phyloP scores from a whole-genome alignment of 2,113 vertebrate species.

The Campylorhamphus procurvoides region DNA sequence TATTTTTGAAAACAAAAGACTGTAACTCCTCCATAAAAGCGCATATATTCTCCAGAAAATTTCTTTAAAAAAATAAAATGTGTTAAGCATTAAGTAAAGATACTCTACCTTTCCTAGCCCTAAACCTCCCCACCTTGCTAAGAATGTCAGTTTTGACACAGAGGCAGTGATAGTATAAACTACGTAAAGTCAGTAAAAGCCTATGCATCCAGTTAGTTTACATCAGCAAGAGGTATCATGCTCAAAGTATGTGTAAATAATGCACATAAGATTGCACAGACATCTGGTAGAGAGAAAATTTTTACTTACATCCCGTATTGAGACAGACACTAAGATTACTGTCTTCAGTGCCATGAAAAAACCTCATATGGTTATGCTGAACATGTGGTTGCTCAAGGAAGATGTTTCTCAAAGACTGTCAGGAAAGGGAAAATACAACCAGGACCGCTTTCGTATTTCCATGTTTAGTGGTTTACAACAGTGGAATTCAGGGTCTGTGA shows the following conservation, averaged over 20 bases:
- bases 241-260: not conserved
- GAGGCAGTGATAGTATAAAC: not conserved
- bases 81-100: not conserved
- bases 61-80: not conserved
- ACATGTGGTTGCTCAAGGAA: conserved; percentile 47
- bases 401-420: conserved; percentile 47
- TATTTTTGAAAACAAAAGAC: not conserved
- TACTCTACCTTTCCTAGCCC: not conserved
- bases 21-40: not conserved
- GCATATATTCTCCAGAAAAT: not conserved
- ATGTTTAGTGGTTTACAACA: conserved; percentile 31
- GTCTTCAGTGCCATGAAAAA: conserved; percentile 37
- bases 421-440: conserved; percentile 45
- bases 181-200: not conserved
- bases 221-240: not conserved
- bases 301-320: not conserved
- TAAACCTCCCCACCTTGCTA: not conserved
- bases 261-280: not conserved
- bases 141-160: not conserved
- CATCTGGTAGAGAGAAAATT: not conserved
- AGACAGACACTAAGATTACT: conserved; percentile 1
- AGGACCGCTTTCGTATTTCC: conserved; percentile 43
- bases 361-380: conserved; percentile 27
- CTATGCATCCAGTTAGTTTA: not conserved
- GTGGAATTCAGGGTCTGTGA: conserved; percentile 1